Percentiles rank a stretch among this genome's conserved stretches.
Conservation (phyloP, 2,888 invertebrate genomes). For the Epistrophella euchroma region DNA sequence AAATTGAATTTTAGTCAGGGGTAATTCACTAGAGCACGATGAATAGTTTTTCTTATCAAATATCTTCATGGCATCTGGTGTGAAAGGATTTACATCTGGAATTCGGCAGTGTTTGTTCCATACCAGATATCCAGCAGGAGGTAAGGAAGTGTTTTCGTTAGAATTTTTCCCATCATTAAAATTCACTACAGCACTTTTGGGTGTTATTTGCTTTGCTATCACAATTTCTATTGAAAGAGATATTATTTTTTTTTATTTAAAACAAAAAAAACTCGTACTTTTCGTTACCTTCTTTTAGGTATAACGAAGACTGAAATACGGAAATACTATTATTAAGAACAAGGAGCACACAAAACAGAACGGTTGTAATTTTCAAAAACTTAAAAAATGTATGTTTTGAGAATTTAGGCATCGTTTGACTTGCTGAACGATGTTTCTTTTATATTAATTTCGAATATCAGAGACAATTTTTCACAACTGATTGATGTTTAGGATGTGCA, state of each 20-base stretch:
- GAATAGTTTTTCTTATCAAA: constrained; percentile 85
- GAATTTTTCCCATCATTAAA: background rate
- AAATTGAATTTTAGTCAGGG: constrained; percentile 76
- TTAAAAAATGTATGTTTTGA: background rate
- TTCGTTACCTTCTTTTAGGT: background rate
- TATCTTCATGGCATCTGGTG: constrained; percentile 84
- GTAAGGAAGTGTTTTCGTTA: constrained; percentile 20
- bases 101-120: constrained; percentile 87
- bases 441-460: background rate
- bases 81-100: constrained; percentile 86
- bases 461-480: background rate
- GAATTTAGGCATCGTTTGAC: background rate
- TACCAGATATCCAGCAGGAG: constrained; percentile 80
- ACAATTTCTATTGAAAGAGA: background rate
- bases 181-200: background rate
- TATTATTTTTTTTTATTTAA: background rate
- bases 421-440: background rate
- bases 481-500: background rate
- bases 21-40: constrained; percentile 62
- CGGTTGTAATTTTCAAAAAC: background rate
- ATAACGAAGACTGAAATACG: background rate
- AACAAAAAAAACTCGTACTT: background rate
- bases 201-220: background rate
- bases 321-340: background rate
- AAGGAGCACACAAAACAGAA: background rate